Evolutionary conservation across 2,888 invertebrate genomes (phyloP).

Genomic region (Xylophagus ater): DNA sequence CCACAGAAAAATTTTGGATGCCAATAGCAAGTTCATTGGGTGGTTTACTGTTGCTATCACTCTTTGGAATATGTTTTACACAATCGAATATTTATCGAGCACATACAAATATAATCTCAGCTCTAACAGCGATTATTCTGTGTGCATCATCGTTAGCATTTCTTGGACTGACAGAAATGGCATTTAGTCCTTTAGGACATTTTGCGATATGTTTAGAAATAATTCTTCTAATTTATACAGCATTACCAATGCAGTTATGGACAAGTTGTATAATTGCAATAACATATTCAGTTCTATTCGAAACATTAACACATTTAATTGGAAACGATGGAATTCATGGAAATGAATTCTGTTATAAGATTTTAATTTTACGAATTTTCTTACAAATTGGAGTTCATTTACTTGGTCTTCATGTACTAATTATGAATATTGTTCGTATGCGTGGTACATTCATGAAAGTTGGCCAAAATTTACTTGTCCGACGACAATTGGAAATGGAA

Average conservation of each 20-base stretch:
- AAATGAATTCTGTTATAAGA: conserved; percentile 45
- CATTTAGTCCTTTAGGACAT: conserved; percentile 67
- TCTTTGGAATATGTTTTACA: conserved; percentile 56
- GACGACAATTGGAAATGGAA: conserved; percentile 83
- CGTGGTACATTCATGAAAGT: conserved; percentile 94
- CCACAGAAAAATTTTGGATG: conserved; percentile 57
- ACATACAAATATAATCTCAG: conserved; percentile 58
- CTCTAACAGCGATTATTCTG: conserved; percentile 57
- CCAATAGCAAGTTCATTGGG: conserved; percentile 57
- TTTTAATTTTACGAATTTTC: conserved; percentile 58
- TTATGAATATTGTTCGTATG: conserved; percentile 88
- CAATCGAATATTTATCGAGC: conserved; percentile 60
- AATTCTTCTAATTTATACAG: conserved; percentile 81
- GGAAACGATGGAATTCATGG: conserved; percentile 41
- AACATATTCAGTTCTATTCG: conserved; percentile 75
- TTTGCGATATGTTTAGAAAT: conserved; percentile 79
- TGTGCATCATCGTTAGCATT: conserved; percentile 59
- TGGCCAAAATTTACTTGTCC: conserved; percentile 81
- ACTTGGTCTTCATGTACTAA: conserved; percentile 83
- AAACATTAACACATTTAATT: conserved; percentile 50
- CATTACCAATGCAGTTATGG: conserved; percentile 84
- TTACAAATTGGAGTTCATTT: conserved; percentile 83
- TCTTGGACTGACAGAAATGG: conserved; percentile 46
- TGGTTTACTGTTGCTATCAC: conserved; percentile 51
- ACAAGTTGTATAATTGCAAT: conserved; percentile 68